Base-by-base conservation (phyloP, 2,113 vertebrate species). In the zebrafish (Danio rerio) region DNA sequence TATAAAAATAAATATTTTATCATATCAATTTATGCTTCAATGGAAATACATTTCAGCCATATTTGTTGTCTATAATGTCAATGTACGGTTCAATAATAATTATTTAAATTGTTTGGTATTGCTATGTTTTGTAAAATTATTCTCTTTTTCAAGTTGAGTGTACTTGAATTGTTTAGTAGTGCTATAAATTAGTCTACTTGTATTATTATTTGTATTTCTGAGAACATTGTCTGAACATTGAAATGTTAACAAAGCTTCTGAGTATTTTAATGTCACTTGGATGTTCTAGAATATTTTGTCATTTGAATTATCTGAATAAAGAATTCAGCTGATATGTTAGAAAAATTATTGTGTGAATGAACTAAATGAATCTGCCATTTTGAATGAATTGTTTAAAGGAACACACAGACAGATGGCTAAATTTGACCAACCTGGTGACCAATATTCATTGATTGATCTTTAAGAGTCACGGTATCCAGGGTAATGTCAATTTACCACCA, bases 201-300 rank as follows among this genome's bases (percentile, higher is more conserved):
- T 70, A 50, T 21, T 13, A 50, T 70, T 70, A 70, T 70, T 70
- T 50, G 11, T 70, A 70, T 70, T 50, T 70, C 18, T 70, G 66
- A 20, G 20, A 70, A 50, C 4, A 31, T 31, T 31, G 6, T 20
- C n/a, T 49, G 9, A 18, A 70, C 5, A 50, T 70, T 70, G 49
- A 20, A 70, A 13, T 42, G 10, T 65, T 42, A 65, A 65, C 58
- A 21, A 65, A 12, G 62, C 31, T 40, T 65, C n/a, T 20, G 18
- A n/a, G n/a, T n/a, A n/a, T n/a, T n/a, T n/a, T n/a, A n/a, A 21
- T 61, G 58, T 61, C 18, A 61, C 52, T 59, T 7, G 18, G 40
- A 65, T 43, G 47, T 21, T 50, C 31, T 31, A 31, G 31, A 31
- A 31, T 31, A 31, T 31, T 31, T 70, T 12, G 12, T 10, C 11